Conservation (phyloP, 2,797 vertebrate genomes). For the Trematomus bernacchii region DNA sequence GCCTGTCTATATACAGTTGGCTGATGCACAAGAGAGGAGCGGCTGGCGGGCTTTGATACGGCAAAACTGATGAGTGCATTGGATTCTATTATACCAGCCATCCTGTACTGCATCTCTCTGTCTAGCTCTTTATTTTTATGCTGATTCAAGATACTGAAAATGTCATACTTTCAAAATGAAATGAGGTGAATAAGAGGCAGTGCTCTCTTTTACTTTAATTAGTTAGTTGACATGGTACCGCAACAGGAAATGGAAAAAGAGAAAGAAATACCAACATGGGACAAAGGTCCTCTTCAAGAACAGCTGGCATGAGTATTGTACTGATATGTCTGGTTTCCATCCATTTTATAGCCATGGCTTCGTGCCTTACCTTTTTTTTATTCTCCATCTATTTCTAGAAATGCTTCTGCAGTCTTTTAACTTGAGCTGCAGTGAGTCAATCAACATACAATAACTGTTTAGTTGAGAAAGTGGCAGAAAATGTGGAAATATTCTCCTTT, state of each 20-base stretch:
- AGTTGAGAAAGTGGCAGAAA: too few species aligned
- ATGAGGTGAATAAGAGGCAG: neutral
- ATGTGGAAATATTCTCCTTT: too few species aligned
- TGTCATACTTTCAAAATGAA: neutral
- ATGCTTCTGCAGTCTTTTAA: neutral
- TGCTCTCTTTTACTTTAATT: neutral
- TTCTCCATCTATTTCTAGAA: neutral
- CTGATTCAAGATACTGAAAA: slow-evolving; percentile 8
- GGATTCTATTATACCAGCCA: neutral
- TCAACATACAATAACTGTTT: too few species aligned
- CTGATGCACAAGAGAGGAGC: slow-evolving; percentile 26
- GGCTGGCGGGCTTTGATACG: slow-evolving; percentile 5
- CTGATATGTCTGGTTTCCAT: slow-evolving; percentile 4
- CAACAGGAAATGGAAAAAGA: slow-evolving; percentile 18
- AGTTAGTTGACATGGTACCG: slow-evolving; percentile 6
- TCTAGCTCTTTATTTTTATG: slow-evolving; percentile 7
- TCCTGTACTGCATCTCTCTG: neutral
- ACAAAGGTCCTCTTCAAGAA: slow-evolving; percentile 10
- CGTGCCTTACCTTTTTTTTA: neutral
- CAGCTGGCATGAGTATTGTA: neutral
- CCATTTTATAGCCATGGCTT: slow-evolving; percentile 5
- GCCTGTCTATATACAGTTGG: slow-evolving; percentile 37
- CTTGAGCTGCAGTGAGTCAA: neutral
- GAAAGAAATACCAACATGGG: slow-evolving; percentile 12
- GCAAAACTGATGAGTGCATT: slow-evolving; percentile 28